phyloP scores from a whole-genome alignment of 2,797 vertebrate genomes.

The Premnoplex brunnescens region DNA sequence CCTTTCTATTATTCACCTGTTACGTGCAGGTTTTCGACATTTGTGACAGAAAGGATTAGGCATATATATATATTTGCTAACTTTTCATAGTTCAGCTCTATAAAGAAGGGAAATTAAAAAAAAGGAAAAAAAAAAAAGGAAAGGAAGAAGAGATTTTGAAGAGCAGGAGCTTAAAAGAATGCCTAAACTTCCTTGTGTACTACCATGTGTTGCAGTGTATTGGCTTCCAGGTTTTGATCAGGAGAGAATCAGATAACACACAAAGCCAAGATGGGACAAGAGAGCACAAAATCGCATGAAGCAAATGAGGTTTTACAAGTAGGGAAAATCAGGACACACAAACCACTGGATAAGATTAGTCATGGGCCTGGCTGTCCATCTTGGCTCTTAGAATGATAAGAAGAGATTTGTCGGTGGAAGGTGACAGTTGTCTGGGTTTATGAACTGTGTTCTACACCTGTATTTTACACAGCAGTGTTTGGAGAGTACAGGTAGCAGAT shows the following conservation, averaged over 20 bases:
- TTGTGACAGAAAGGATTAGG: neutral
- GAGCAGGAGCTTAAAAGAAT: neutral
- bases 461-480: neutral
- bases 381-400: neutral
- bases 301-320: neutral
- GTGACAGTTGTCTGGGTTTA: neutral
- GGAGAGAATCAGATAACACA: neutral
- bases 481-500: neutral
- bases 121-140: neutral
- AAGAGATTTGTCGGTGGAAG: neutral
- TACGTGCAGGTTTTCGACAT: neutral
- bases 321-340: neutral
- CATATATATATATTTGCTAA: neutral
- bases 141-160: neutral
- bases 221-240: neutral
- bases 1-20: neutral
- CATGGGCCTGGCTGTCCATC: neutral
- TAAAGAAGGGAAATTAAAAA: neutral
- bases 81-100: neutral
- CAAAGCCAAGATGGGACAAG: neutral
- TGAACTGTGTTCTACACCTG: neutral
- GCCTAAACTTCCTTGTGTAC: neutral
- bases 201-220: neutral
- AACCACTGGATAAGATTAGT: neutral
- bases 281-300: neutral